Percentiles rank a stretch among this genome's conserved stretches.
Evolutionary conservation across 2,888 invertebrate species (phyloP).

Genomic region (Sphaeridia pumilis): DNA sequence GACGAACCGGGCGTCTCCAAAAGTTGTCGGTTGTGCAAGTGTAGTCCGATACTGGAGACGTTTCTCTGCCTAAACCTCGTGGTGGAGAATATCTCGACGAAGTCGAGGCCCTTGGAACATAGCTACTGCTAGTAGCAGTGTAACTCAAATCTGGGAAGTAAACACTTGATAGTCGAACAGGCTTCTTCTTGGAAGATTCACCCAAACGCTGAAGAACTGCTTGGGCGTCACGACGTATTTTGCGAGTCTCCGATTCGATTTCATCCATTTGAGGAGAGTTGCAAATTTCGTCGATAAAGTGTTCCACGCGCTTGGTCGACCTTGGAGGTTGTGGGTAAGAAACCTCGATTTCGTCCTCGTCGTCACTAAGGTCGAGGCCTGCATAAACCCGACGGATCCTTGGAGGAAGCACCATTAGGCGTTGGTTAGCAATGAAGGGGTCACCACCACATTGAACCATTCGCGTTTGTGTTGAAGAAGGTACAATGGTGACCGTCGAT

Average conservation of each 20-base stretch:
- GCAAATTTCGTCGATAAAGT: constrained; percentile 8
- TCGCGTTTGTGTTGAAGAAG: constrained; percentile 1
- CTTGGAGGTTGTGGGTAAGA: background rate
- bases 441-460: constrained; percentile 9
- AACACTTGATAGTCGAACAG: constrained; percentile 10
- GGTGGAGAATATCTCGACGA: background rate
- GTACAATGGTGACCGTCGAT: background rate
- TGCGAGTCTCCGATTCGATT: constrained; percentile 8
- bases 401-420: constrained; percentile 14
- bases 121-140: constrained; percentile 8
- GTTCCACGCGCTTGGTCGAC: constrained; percentile 1
- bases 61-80: background rate
- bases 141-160: constrained; percentile 15
- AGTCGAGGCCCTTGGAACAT: background rate
- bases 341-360: constrained; percentile 6
- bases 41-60: background rate
- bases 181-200: constrained; percentile 13
- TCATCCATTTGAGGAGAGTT: constrained; percentile 14
- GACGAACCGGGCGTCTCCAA: background rate
- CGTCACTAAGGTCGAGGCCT: constrained; percentile 10
- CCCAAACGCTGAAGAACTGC: constrained; percentile 7
- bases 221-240: constrained; percentile 12
- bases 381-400: constrained; percentile 8
- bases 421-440: constrained; percentile 7
- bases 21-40: constrained; percentile 1